Conservation (phyloP, 2,888 invertebrate species). For the Rhyacophila evoluta region DNA sequence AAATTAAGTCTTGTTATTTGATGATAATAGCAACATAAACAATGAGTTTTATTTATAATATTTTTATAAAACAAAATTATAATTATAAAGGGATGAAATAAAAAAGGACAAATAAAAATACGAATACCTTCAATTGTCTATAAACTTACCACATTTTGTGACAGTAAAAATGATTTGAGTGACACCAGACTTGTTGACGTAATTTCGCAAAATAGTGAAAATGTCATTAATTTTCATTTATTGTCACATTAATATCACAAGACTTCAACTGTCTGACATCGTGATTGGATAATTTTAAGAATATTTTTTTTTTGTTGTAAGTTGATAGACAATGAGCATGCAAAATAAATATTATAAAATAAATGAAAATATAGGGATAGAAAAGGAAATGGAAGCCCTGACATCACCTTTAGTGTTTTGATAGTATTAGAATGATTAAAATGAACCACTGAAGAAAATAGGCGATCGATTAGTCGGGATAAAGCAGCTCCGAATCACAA, state of each 20-base stretch:
- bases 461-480: not conserved
- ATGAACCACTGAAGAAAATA: not conserved
- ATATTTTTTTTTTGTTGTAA: no score
- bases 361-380: conserved; percentile 59
- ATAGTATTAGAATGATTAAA: not conserved
- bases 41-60: not conserved
- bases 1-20: no score
- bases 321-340: conserved; percentile 56
- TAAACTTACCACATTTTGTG: conserved; percentile 31
- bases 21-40: not conserved
- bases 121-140: conserved; percentile 39
- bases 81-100: conserved; percentile 40
- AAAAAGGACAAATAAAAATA: conserved; percentile 40
- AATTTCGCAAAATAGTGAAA: no score
- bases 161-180: not conserved
- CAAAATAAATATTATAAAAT: conserved; percentile 55
- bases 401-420: conserved; percentile 56
- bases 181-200: not conserved
- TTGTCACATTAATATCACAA: no score
- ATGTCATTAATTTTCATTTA: no score
- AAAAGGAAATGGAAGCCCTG: conserved; percentile 58
- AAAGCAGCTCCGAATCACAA: not conserved
- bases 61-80: conserved; percentile 31
- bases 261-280: no score
- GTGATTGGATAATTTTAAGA: no score